Base-by-base conservation (phyloP, 2,888 invertebrate genomes). In the Rambutsinella grinnellia region DNA sequence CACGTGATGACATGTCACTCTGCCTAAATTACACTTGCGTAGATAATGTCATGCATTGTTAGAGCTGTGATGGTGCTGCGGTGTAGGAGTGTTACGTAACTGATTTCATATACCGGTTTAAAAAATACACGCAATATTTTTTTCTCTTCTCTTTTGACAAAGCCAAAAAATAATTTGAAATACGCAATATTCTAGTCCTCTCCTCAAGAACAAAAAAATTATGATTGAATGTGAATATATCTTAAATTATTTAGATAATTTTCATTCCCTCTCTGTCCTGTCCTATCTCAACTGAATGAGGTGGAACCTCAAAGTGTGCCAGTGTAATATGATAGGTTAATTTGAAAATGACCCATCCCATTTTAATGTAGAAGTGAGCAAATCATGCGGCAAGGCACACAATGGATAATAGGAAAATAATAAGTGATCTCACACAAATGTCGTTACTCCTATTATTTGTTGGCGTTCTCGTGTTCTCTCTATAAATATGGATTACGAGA, bases 401-500 rank as follows among this genome's bases (percentile, higher is more conserved):
- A n/a, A n/a, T n/a, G n/a, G n/a, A n/a, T n/a, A n/a, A n/a, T n/a
- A n/a, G n/a, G n/a, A n/a, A n/a, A n/a, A n/a, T n/a, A n/a, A n/a
- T n/a, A n/a, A n/a, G n/a, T n/a, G n/a, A n/a, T n/a, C n/a, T n/a
- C n/a, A n/a, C n/a, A n/a, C n/a, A n/a, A n/a, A n/a, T n/a, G n/a
- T n/a, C n/a, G n/a, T n/a, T n/a, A n/a, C n/a, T n/a, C n/a, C n/a
- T n/a, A n/a, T n/a, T n/a, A n/a, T n/a, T n/a, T n/a, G n/a, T n/a
- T n/a, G n/a, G n/a, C n/a, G n/a, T n/a, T n/a, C n/a, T 44, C 19
- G 13, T 51, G 28, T 19, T 28, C 27, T 24, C 36, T 65, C 27
- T 65, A n/a, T n/a, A n/a, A 56, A 49, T 66, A n/a, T 68, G 53
- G 68, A 68, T 68, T 68, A 68, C 57, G 67, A 67, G 67, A 57